Conservation (phyloP, 2,888 invertebrate species). For the Scaptomyza polygonia region DNA sequence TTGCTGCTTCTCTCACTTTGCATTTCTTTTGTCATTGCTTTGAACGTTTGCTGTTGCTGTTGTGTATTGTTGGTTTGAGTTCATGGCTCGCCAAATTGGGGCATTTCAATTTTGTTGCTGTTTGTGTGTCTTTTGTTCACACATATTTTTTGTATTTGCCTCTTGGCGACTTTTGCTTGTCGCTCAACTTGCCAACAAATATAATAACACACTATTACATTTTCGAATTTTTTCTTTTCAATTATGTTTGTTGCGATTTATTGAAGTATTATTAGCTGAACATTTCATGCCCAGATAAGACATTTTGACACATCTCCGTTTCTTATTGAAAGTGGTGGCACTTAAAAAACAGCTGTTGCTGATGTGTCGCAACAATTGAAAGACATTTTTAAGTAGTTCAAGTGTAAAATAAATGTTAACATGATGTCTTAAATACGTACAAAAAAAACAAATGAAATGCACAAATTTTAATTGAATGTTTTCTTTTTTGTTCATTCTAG, state of each 20-base stretch:
- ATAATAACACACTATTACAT: slow-evolving; percentile 18
- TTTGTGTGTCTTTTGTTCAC: slow-evolving; percentile 22
- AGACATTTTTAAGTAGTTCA: slow-evolving; percentile 29
- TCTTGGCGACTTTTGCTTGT: slow-evolving; percentile 50
- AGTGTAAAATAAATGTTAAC: slow-evolving; percentile 28
- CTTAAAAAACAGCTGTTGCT: slow-evolving; percentile 4
- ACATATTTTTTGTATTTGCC: slow-evolving; percentile 30
- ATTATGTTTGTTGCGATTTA: slow-evolving; percentile 65
- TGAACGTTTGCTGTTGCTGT: slow-evolving; percentile 55
- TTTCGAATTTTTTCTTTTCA: slow-evolving; percentile 49
- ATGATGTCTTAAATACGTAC: neutral
- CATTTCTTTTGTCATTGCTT: slow-evolving; percentile 69
- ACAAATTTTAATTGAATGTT: slow-evolving; percentile 8
- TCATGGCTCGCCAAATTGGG: slow-evolving; percentile 78
- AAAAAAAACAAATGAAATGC: neutral
- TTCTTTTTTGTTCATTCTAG: slow-evolving; percentile 64
- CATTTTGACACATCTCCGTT: slow-evolving; percentile 69
- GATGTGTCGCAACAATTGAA: slow-evolving; percentile 42
- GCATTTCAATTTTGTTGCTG: slow-evolving; percentile 56
- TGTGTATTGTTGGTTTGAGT: slow-evolving; percentile 67
- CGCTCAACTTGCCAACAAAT: slow-evolving; percentile 54
- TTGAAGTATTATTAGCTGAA: slow-evolving; percentile 66
- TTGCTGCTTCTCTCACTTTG: slow-evolving; percentile 44
- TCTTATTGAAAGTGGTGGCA: slow-evolving; percentile 11
- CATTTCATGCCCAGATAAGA: slow-evolving; percentile 43